Evolutionary conservation across 2,888 invertebrate genomes (phyloP).

Genomic region (Steinernema scapterisci): DNA sequence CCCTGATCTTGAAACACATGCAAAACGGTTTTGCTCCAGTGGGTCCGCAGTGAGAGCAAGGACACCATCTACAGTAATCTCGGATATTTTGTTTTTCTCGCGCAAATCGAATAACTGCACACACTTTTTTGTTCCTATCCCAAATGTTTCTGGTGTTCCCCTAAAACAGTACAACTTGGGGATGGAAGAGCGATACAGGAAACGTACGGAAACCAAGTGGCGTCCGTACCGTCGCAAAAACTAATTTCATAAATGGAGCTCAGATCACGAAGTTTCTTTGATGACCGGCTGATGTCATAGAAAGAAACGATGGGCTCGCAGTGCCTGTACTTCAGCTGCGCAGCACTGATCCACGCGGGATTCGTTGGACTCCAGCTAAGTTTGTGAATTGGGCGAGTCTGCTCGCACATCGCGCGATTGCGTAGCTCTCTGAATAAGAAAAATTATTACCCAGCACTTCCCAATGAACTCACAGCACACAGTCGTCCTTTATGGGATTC

Average conservation of each 20-base stretch:
- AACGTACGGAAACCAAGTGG: constrained; percentile 15
- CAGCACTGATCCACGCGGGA: constrained; percentile 7
- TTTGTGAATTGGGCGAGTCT: neutral
- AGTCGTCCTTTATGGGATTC: neutral
- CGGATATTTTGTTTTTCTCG: neutral
- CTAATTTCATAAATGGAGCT: neutral
- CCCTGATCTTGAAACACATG: neutral
- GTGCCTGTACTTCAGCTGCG: constrained; percentile 10
- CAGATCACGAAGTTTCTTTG: neutral
- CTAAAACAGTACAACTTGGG: too few species aligned
- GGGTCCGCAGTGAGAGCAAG: constrained; percentile 3
- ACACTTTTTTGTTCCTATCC: neutral
- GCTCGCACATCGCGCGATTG: neutral
- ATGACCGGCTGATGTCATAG: constrained; percentile 7
- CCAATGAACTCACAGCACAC: neutral
- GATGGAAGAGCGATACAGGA: neutral
- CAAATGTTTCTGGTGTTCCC: neutral
- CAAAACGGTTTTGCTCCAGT: neutral
- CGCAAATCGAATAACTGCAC: neutral
- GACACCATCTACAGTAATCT: neutral
- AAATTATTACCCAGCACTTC: neutral
- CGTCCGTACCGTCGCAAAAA: constrained; percentile 3
- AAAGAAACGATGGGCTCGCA: neutral
- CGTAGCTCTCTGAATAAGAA: neutral
- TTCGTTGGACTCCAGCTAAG: constrained; percentile 8